Base-by-base conservation (phyloP, 2,113 vertebrate species). In the Brienomyrus longianalis region DNA sequence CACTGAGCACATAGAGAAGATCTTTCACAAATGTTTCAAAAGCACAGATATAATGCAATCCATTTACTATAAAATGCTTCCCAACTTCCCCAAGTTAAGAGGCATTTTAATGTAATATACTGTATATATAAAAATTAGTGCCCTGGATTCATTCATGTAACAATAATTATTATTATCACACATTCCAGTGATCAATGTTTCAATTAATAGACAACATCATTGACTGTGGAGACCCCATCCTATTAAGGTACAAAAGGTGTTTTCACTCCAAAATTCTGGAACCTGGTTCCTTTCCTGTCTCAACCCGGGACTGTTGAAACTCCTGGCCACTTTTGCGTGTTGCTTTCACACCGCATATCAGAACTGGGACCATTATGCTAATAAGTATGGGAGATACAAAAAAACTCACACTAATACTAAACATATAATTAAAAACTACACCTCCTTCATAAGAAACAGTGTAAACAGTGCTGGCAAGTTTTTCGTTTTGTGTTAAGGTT, bases 41-140 rank as follows among this genome's bases (percentile, higher is more conserved):
- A 92, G 88, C 87, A 45, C 86, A 89, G 93, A 92, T 90, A 86
- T 88, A 93, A 92, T 93, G 90, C 92, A 91, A 93, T 93, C 92
- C 74, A 90, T 93, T 89, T 47, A 51, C 39, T 56, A 88, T 88
- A 47, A 88, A 70, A 70, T 70, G 35, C 31, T 87, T 54, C 59
- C 59, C 8, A 48, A 59, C 87, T 48, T 48, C 43, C 15, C 3
- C 23, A 43, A 70, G 52, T 87, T 59, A 35, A 59, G 86, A 43
- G 52, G 35, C 31, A n/a, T 1, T 87, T 52, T 87, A 1, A 19
- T 39, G 31, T 39, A 23, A 17, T 23, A 39, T 87, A 39, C n/a
- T 17, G 54, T 87, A 59, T 43, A 59, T 43, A 43, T 31, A 35
- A 43, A 8, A 62, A 62, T 62, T 52, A 59, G 31, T 31, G 27